phyloP scores from a whole-genome alignment of 2,797 vertebrate genomes.

The Sebastes itinus region DNA sequence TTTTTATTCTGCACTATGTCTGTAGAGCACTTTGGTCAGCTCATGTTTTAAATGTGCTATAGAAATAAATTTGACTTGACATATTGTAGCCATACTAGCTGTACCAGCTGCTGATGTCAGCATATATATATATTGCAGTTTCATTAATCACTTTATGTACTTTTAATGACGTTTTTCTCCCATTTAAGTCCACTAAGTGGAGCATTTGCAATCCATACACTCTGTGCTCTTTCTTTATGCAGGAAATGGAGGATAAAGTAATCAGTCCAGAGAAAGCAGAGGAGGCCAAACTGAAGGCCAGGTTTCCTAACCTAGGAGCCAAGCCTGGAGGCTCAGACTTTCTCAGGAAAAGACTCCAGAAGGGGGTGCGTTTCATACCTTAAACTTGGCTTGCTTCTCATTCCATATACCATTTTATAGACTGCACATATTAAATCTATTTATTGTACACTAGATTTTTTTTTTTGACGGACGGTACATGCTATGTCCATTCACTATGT shows the following conservation, averaged over 20 bases:
- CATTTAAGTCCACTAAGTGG: background rate
- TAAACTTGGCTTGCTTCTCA: background rate
- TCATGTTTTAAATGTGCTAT: no score
- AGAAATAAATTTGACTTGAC: no score
- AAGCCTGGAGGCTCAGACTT: conserved; percentile 96
- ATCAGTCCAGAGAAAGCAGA: conserved; percentile 96
- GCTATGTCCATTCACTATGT: no score
- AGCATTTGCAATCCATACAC: background rate
- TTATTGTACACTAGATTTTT: no score
- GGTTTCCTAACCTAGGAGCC: conserved; percentile 92
- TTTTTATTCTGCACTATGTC: no score
- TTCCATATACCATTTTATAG: background rate
- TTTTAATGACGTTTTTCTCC: background rate
- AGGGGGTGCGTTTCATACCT: conserved; percentile 86
- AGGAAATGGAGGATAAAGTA: conserved; percentile 98
- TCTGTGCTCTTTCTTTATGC: conserved; percentile 16
- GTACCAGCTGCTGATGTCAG: background rate
- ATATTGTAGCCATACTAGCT: background rate
- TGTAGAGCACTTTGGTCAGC: no score
- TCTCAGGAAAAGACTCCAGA: conserved; percentile 95
- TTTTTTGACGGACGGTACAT: no score
- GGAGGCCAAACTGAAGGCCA: conserved; percentile 96
- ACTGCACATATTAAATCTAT: no score
- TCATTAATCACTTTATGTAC: no score
- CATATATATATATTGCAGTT: background rate